Conservation (phyloP, 2,113 vertebrate genomes). For the Vicugna pacos region DNA sequence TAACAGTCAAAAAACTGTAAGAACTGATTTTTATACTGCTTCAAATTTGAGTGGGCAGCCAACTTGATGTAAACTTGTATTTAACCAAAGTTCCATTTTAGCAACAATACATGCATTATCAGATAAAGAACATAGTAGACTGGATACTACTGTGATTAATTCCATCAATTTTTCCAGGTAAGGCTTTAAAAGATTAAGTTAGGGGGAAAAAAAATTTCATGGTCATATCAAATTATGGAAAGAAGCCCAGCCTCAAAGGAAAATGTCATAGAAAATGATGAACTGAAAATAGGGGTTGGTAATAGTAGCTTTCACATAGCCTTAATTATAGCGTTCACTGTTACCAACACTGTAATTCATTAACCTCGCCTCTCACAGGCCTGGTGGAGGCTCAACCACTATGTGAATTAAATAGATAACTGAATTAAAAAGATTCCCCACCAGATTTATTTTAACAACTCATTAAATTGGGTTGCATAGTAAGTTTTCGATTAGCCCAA, state of each 20-base stretch:
- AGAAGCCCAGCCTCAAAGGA: constrained; percentile 41
- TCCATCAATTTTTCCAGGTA: constrained; percentile 37
- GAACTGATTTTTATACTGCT: constrained; percentile 51
- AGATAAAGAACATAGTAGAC: constrained; percentile 12
- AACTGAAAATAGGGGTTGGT: constrained; percentile 59
- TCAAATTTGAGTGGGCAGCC: constrained; percentile 17
- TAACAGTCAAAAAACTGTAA: constrained; percentile 30
- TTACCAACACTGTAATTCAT: constrained; percentile 58
- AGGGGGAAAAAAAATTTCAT: neutral
- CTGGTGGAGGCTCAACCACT: constrained; percentile 8
- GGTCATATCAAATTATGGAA: neutral
- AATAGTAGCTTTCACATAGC: constrained; percentile 26
- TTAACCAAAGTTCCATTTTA: constrained; percentile 54
- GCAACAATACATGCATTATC: neutral
- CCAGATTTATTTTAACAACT: constrained; percentile 58
- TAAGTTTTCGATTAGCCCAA: constrained; percentile 68
- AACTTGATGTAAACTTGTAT: constrained; percentile 49
- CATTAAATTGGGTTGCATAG: constrained; percentile 62
- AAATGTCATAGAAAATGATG: constrained; percentile 63
- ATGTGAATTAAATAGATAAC: constrained; percentile 58
- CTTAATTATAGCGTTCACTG: constrained; percentile 55
- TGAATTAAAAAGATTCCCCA: constrained; percentile 67
- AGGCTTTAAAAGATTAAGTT: constrained; percentile 54
- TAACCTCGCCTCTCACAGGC: constrained; percentile 54
- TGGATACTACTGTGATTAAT: constrained; percentile 48